phyloP scores from a whole-genome alignment of 1,140 invertebrate species.

The Hycleus phaleratus region DNA sequence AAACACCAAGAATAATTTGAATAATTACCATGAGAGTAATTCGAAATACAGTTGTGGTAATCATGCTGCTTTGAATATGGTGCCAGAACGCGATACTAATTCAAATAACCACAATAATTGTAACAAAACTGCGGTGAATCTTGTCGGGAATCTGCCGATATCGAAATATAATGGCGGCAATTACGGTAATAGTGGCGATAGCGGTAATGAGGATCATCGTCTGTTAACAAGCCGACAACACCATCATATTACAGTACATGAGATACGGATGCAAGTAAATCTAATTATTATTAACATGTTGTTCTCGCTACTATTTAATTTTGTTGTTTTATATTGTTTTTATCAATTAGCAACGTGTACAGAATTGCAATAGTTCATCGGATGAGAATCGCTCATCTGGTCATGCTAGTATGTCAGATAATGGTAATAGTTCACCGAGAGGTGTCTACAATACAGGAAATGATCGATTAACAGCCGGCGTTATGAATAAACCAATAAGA shows the following conservation, averaged over 20 bases:
- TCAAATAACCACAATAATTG: constrained; percentile 23
- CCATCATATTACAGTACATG: constrained; percentile 57
- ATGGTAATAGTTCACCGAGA: constrained; percentile 58
- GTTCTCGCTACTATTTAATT: background rate
- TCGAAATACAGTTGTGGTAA: constrained; percentile 36
- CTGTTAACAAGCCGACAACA: constrained; percentile 42
- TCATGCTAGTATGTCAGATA: constrained; percentile 86
- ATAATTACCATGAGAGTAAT: constrained; percentile 28
- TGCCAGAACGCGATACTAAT: constrained; percentile 50
- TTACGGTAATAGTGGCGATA: constrained; percentile 40
- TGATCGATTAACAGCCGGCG: constrained; percentile 59
- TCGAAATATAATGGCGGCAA: constrained; percentile 29
- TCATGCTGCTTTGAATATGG: constrained; percentile 45
- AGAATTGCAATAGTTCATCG: constrained; percentile 78
- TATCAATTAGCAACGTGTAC: constrained; percentile 52
- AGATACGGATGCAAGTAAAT: constrained; percentile 49
- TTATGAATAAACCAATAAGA: constrained; percentile 52
- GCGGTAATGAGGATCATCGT: constrained; percentile 43
- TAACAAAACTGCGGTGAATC: constrained; percentile 40
- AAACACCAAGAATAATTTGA: constrained; percentile 38
- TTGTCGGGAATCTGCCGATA: constrained; percentile 31
- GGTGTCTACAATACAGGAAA: constrained; percentile 57
- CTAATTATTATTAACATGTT: background rate
- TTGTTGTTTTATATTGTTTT: constrained; percentile 8
- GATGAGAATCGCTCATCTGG: constrained; percentile 83